phyloP scores from a whole-genome alignment of 1,140 invertebrate species.

The Lepidurus couesii region DNA sequence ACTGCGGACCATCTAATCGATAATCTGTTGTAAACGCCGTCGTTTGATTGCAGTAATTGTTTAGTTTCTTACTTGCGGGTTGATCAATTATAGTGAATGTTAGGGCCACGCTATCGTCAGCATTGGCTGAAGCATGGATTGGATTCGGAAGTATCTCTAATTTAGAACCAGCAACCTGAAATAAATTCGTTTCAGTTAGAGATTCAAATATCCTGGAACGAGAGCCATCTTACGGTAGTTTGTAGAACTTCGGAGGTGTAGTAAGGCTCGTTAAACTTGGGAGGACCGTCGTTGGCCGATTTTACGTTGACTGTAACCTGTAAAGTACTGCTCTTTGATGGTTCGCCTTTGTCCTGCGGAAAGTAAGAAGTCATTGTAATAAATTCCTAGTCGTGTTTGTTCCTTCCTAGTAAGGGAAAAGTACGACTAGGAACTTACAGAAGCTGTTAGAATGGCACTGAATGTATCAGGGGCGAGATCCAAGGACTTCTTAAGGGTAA shows the following conservation, averaged over 20 bases:
- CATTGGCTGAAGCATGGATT: neutral
- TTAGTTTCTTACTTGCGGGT: neutral
- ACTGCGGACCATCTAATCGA: neutral
- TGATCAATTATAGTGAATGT: neutral
- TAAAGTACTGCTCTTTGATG: neutral
- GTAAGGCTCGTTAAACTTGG: conserved; percentile 16
- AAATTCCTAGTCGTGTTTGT: too few relatives aligned
- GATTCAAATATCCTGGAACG: neutral
- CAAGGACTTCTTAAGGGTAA: neutral
- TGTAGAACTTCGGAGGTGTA: neutral
- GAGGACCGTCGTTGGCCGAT: neutral
- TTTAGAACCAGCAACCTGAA: neutral
- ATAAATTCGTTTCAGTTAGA: neutral
- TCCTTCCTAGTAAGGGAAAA: neutral
- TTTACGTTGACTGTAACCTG: neutral
- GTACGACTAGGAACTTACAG: neutral
- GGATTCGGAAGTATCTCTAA: neutral
- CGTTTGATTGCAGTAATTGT: neutral
- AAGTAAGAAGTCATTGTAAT: neutral
- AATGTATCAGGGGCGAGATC: neutral
- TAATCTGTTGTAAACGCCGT: neutral
- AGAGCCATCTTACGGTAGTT: neutral
- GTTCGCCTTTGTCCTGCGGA: conserved; percentile 20
- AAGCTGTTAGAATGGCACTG: neutral
- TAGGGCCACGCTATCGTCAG: neutral